Evolutionary conservation across 1,140 invertebrate species (phyloP).

Genomic region (Parapsyche elsis): DNA sequence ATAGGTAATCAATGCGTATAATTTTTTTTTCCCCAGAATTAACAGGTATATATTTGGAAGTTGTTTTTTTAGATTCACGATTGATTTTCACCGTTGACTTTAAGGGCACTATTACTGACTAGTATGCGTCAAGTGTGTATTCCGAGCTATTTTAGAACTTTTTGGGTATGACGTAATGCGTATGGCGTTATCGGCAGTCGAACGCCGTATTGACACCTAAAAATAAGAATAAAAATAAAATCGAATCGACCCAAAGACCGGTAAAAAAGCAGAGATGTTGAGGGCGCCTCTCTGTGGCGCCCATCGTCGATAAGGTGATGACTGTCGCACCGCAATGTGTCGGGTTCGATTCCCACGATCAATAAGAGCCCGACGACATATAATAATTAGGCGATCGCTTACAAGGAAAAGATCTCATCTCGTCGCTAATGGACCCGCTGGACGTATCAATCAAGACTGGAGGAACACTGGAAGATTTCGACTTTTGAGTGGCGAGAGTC

Average conservation of each 20-base stretch:
- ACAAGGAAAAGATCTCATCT: conserved; percentile 35
- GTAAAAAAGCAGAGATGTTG: conserved; percentile 13
- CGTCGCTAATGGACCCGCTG: not conserved
- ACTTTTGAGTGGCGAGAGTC: not conserved
- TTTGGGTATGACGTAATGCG: too few relatives aligned
- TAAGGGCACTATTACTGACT: too few relatives aligned
- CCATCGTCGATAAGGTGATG: conserved; percentile 5
- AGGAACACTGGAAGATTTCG: not conserved
- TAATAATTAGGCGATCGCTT: conserved; percentile 39
- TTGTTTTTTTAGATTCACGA: too few relatives aligned
- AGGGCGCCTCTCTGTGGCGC: conserved; percentile 22
- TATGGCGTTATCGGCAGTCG: too few relatives aligned
- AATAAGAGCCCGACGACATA: conserved; percentile 25
- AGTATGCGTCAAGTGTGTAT: too few relatives aligned
- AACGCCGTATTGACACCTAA: too few relatives aligned
- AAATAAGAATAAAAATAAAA: not conserved
- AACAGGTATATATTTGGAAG: too few relatives aligned
- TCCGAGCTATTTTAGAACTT: too few relatives aligned
- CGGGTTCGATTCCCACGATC: conserved; percentile 37
- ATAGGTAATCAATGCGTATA: too few relatives aligned
- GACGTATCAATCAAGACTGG: conserved; percentile 1
- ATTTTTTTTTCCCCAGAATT: too few relatives aligned
- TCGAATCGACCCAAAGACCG: not conserved
- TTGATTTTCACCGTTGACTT: too few relatives aligned
- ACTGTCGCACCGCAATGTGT: conserved; percentile 12